Percentiles rank a stretch among this genome's conserved stretches.
These are phyloP conservation scores for Cryptocephalus primarius DNA, from an alignment of 2,888 invertebrate genomes.

Conservation along the genomic window DNA sequence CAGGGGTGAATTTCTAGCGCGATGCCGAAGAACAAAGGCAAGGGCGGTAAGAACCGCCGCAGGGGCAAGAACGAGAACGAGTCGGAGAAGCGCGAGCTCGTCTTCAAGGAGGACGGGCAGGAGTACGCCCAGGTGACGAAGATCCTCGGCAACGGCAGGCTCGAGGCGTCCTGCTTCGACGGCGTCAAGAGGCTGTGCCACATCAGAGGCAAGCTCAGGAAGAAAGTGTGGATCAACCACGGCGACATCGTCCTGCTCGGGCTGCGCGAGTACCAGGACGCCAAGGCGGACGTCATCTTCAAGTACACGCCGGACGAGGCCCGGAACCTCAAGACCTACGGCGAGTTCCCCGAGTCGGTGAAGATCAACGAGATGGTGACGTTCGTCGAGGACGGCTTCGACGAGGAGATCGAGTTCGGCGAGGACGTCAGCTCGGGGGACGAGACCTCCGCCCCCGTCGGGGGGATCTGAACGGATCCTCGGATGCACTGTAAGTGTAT, in stretches of 20 bases:
- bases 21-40: conserved; percentile 50
- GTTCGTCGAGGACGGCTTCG: conserved; percentile 86
- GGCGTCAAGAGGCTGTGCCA: conserved; percentile 96
- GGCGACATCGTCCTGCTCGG: conserved; percentile 97
- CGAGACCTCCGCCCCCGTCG: no score
- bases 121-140: conserved; percentile 99
- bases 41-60: conserved; percentile 99
- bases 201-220: conserved; percentile 87
- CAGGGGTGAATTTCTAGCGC: no score
- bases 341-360: conserved; percentile 96
- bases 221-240: conserved; percentile 97
- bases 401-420: conserved; percentile 93
- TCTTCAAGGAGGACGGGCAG: conserved; percentile 99
- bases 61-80: conserved; percentile 99
- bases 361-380: conserved; percentile 94
- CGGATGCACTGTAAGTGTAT: no score
- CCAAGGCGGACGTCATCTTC: conserved; percentile 96
- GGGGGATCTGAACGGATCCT: no score
- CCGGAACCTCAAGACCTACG: conserved; percentile 95
- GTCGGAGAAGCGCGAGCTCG: conserved; percentile 96
- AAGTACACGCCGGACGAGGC: conserved; percentile 99
- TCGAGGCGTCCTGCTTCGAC: conserved; percentile 99
- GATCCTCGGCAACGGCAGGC: conserved; percentile 97
- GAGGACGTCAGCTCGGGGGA: conserved; percentile 81
- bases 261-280: conserved; percentile 92